Conservation (phyloP, 2,888 invertebrate species). For the Caenorhabditis sulstoni region DNA sequence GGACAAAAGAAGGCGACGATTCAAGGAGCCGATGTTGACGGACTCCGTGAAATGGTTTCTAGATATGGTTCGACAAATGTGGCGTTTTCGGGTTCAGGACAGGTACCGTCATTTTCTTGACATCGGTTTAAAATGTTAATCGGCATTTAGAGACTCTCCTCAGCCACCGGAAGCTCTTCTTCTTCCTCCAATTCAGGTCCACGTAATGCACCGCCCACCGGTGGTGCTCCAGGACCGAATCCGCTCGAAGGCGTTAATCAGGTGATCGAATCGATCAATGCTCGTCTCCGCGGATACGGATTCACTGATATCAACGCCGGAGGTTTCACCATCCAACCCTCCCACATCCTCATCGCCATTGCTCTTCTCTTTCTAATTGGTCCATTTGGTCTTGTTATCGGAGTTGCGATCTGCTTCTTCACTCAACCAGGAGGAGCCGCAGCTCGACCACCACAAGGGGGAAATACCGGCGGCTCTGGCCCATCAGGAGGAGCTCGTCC, state of each 20-base stretch:
- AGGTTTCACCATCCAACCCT: conserved; percentile 61
- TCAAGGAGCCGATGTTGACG: conserved; percentile 50
- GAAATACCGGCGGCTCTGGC: conserved; percentile 1
- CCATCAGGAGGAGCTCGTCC: not conserved
- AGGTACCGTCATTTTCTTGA: no score
- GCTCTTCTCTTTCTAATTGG: conserved; percentile 58
- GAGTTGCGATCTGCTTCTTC: conserved; percentile 48
- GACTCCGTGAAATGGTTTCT: conserved; percentile 37
- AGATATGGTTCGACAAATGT: conserved; percentile 39
- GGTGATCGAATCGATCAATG: conserved; percentile 38
- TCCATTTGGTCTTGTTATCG: conserved; percentile 58
- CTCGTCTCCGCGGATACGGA: conserved; percentile 51
- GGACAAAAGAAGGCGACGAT: conserved; percentile 64
- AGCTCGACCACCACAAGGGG: conserved; percentile 4
- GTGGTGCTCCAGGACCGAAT: conserved; percentile 22
- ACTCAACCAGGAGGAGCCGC: conserved; percentile 48
- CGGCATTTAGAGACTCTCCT: conserved; percentile 27
- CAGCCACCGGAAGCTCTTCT: not conserved
- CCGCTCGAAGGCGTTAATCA: conserved; percentile 24
- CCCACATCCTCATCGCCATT: conserved; percentile 47
- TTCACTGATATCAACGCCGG: conserved; percentile 27
- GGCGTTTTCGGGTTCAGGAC: conserved; percentile 48
- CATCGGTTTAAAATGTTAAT: not conserved
- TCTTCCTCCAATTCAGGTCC: conserved; percentile 5
- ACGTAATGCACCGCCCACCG: not conserved